Base-by-base conservation (phyloP, 2,797 vertebrate species). In the Stomatorhinus walkeri region DNA sequence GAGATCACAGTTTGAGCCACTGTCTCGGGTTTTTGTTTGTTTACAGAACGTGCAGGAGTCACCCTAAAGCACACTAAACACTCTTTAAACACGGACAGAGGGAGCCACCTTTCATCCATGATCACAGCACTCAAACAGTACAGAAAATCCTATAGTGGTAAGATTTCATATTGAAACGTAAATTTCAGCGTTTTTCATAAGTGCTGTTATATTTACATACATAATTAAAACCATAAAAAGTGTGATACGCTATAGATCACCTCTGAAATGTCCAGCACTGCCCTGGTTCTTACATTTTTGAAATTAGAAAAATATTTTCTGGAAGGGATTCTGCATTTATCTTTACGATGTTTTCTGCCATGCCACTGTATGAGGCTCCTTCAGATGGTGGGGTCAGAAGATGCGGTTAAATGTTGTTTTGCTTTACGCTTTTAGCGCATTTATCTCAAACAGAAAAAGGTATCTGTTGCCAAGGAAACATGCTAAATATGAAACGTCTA, bases 281-380 rank as follows among this genome's bases (percentile, higher is more conserved):
- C 22, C 14, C 64, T 52, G 59, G 59, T 87, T 86, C 49, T 51
- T 86, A 89, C 85, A 86, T 87, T 72, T 61, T 9, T 52, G 48
- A 87, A 85, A 86, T 76, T 89, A 89, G 59, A 89, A 89, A 89
- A 89, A 89, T 89, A 89, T 19, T 86, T 86, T 87, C 61, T 76
- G 51, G 51, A 76, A 22, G 32, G 43, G 28, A 52, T 59, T 24
- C 72, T 24, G 64, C 48, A 72, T 68, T 85, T 51, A 24, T 52
- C 59, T 64, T 84, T 88, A 49, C 24, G 59, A 36, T 28, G 22
- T 64, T 85, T 85, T 10, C 79, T 88, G 48, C 48, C 43, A 5
- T 24, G 14, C 61, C 88, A 88, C 51, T 56, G 24, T 10, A 64
- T 36, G 14, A 79, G 19, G 32, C 19, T 36, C 28, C 19, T 19